These are phyloP conservation scores for Heliothis subflexa DNA, from an alignment of 1,140 invertebrate species.

Conservation along the genomic window DNA sequence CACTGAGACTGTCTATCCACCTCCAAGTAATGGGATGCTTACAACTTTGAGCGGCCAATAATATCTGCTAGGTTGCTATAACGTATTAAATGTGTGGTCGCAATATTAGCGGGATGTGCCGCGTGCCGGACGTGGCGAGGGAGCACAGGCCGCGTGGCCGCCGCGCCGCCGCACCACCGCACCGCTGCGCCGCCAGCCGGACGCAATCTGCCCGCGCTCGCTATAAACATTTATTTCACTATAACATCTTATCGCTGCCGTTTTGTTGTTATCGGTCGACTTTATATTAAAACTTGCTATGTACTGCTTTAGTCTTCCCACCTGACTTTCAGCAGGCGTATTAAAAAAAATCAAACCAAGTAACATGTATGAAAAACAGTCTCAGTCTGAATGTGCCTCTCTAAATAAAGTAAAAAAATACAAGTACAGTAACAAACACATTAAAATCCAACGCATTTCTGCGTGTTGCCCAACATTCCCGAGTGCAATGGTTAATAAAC, in stretches of 20 bases:
- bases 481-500: not conserved
- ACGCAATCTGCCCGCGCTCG: constrained; percentile 1
- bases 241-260: constrained; percentile 1
- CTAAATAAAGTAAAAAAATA: not conserved
- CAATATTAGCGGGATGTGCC: not conserved
- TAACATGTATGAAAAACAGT: too few species aligned
- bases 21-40: not conserved
- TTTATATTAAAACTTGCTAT: constrained; percentile 1
- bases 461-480: not conserved
- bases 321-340: not conserved
- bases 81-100: not conserved
- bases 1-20: not conserved
- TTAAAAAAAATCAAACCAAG: too few species aligned
- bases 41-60: not conserved
- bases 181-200: not conserved
- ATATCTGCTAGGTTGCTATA: not conserved
- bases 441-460: not conserved
- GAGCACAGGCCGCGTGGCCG: not conserved
- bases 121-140: not conserved
- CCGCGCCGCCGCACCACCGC: not conserved
- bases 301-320: not conserved
- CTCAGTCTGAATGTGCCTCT: not conserved
- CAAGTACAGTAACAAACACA: not conserved
- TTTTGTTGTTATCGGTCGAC: not conserved
- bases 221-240: constrained; percentile 26